Evolutionary conservation across 1,140 invertebrate species (phyloP).

Genomic region (Homarus americanus): DNA sequence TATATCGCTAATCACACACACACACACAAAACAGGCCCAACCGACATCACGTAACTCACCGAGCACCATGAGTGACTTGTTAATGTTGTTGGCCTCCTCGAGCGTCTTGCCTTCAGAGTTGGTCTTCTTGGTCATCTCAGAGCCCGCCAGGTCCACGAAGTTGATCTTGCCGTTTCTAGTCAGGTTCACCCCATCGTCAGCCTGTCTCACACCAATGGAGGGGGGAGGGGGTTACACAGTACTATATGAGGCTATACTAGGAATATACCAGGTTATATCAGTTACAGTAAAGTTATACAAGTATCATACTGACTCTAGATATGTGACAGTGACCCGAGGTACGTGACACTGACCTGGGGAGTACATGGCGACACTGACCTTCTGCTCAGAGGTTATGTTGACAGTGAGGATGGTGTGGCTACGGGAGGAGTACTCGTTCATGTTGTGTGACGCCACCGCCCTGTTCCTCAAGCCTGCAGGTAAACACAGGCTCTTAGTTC

Average conservation of each 20-base stretch:
- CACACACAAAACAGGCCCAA: too few species aligned
- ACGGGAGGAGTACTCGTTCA: constrained; percentile 97
- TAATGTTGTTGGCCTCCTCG: constrained; percentile 97
- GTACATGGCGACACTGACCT: constrained; percentile 78
- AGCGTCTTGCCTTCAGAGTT: constrained; percentile 93
- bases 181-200: constrained; percentile 89
- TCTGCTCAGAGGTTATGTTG: constrained; percentile 88
- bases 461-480: constrained; percentile 88
- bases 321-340: too few species aligned
- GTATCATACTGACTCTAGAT: too few species aligned
- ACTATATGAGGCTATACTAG: too few species aligned
- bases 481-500: background rate
- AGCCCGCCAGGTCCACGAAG: constrained; percentile 96
- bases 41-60: constrained; percentile 83
- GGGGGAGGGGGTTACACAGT: too few species aligned
- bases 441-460: constrained; percentile 92
- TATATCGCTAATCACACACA: too few species aligned
- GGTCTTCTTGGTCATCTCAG: constrained; percentile 96
- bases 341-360: too few species aligned
- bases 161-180: constrained; percentile 94
- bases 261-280: too few species aligned
- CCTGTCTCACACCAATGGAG: too few species aligned
- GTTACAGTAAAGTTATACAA: too few species aligned
- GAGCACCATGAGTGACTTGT: constrained; percentile 96
- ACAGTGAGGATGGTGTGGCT: constrained; percentile 97